A percentile compares a stretch with the other conserved stretches of the same genome.
phyloP scores from a whole-genome alignment of 2,888 invertebrate species.

The Rhingia campestris region DNA sequence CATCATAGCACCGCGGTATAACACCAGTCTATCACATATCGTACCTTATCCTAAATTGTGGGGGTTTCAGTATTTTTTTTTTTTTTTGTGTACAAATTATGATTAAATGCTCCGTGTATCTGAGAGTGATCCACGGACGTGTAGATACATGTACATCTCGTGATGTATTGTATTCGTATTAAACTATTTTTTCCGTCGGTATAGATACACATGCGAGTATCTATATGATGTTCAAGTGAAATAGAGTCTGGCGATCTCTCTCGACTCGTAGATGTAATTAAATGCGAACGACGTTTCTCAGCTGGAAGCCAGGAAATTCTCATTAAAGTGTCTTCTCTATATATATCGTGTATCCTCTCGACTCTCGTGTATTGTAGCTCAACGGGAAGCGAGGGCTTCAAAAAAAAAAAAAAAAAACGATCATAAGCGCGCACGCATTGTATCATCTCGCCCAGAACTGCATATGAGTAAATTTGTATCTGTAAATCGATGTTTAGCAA shows the following conservation, averaged over 20 bases:
- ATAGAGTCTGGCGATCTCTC: constrained; percentile 44
- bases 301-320: constrained; percentile 83
- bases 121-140: constrained; percentile 27
- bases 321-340: constrained; percentile 79
- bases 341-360: constrained; percentile 49
- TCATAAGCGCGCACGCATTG: constrained; percentile 43
- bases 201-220: constrained; percentile 4
- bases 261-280: constrained; percentile 79
- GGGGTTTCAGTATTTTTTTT: constrained; percentile 5
- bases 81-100: constrained; percentile 59
- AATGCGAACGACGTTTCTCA: constrained; percentile 81
- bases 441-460: neutral
- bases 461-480: constrained; percentile 1
- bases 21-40: constrained; percentile 32
- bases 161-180: constrained; percentile 65
- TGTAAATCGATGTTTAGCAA: constrained; percentile 66
- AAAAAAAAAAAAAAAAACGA: constrained; percentile 1
- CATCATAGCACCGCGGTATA: constrained; percentile 18
- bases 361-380: constrained; percentile 31
- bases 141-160: constrained; percentile 19
- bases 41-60: constrained; percentile 60
- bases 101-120: constrained; percentile 62
- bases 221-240: constrained; percentile 38
- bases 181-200: constrained; percentile 60
- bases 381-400: constrained; percentile 46